Evolutionary conservation across 2,797 vertebrate genomes (phyloP).

Genomic region (Enteromius trimaculatus): DNA sequence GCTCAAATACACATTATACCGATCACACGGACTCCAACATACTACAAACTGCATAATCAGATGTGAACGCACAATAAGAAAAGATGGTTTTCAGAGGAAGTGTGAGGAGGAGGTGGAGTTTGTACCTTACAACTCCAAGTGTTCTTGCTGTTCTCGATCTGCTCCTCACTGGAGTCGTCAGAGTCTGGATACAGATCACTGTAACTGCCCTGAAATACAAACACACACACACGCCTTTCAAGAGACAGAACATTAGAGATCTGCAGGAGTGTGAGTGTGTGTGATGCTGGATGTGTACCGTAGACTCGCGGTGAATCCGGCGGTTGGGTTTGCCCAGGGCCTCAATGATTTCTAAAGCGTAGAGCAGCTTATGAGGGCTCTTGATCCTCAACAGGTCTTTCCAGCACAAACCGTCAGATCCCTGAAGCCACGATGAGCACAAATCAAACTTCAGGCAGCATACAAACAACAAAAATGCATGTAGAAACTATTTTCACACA

Average conservation of each 20-base stretch:
- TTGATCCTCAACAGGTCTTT: constrained; percentile 96
- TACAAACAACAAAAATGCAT: not conserved
- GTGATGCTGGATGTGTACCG: constrained; percentile 73
- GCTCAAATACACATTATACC: not conserved
- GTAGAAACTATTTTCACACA: not conserved
- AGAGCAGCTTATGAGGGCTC: constrained; percentile 96
- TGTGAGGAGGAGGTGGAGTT: not conserved
- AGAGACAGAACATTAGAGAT: not conserved
- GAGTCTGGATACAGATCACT: constrained; percentile 98
- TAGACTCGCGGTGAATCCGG: constrained; percentile 94
- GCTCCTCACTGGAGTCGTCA: constrained; percentile 97
- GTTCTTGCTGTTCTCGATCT: constrained; percentile 99
- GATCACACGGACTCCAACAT: not conserved
- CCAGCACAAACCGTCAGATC: constrained; percentile 91
- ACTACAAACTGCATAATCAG: not conserved
- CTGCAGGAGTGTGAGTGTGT: not conserved
- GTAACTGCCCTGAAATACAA: constrained; percentile 87
- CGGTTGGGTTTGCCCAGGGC: constrained; percentile 96
- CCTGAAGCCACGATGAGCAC: constrained; percentile 71
- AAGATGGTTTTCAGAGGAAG: not conserved
- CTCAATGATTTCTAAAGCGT: constrained; percentile 97
- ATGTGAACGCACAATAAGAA: not conserved
- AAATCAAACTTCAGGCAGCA: not conserved
- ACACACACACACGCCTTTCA: not conserved
- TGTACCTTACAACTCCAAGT: constrained; percentile 98